Evolutionary conservation across 2,888 invertebrate genomes (phyloP).

Genomic region (Trichopoda pennipes): DNA sequence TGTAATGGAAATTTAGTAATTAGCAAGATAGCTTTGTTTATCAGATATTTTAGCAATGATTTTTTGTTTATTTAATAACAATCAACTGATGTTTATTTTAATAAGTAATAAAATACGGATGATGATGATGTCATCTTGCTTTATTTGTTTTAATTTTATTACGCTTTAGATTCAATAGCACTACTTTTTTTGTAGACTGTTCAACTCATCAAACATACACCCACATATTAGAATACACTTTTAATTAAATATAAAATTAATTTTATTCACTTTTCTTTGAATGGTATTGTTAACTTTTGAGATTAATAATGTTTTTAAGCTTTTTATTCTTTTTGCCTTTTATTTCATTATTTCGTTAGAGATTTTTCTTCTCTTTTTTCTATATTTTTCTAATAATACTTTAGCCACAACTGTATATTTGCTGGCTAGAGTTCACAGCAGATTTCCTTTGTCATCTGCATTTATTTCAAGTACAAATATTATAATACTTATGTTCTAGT

Average conservation of each 20-base stretch:
- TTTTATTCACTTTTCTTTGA: no score
- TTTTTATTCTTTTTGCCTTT: neutral
- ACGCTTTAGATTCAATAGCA: constrained; percentile 8
- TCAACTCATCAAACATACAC: neutral
- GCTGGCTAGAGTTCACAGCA: constrained; percentile 5
- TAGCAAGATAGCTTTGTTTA: no score
- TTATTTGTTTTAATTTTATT: constrained; percentile 19
- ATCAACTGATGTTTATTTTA: no score
- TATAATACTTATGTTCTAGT: constrained; percentile 45
- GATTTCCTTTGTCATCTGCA: constrained; percentile 43
- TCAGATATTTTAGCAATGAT: no score
- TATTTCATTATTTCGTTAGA: neutral
- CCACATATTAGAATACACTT: constrained; percentile 11
- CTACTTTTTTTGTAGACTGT: neutral
- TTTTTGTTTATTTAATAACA: no score
- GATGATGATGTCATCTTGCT: constrained; percentile 23
- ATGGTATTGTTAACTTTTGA: no score
- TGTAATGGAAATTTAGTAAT: no score
- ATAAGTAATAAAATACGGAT: neutral
- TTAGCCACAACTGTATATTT: neutral
- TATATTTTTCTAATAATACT: neutral
- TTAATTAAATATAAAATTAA: neutral
- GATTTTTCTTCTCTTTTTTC: constrained; percentile 15
- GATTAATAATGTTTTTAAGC: no score
- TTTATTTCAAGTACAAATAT: constrained; percentile 39